A percentile compares a stretch with the other conserved stretches of the same genome.
These are phyloP conservation scores for Nemotelus pantherinus DNA, from an alignment of 2,888 invertebrate genomes.

Conservation along the genomic window DNA sequence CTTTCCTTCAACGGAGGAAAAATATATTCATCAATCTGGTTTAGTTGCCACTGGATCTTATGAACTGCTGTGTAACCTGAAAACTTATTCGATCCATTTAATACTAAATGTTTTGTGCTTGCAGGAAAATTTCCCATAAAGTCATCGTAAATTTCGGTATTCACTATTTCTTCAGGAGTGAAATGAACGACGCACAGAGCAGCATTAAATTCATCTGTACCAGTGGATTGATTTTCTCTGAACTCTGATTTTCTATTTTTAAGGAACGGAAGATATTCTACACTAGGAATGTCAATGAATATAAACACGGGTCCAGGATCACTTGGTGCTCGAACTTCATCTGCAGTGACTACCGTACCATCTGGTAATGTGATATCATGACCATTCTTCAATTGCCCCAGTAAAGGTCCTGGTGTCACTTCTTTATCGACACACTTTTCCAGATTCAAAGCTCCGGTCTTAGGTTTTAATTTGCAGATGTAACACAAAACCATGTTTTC, in stretches of 20 bases:
- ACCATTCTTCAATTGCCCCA: slow-evolving; percentile 87
- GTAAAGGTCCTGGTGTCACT: slow-evolving; percentile 84
- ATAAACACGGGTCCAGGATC: slow-evolving; percentile 80
- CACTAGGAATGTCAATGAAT: slow-evolving; percentile 87
- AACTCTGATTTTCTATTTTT: slow-evolving; percentile 69
- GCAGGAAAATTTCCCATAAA: slow-evolving; percentile 81
- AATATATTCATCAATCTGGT: slow-evolving; percentile 77
- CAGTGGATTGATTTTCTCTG: slow-evolving; percentile 68
- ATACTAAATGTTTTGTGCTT: slow-evolving; percentile 76
- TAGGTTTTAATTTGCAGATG: slow-evolving; percentile 66
- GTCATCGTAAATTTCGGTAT: slow-evolving; percentile 72
- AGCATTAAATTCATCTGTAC: slow-evolving; percentile 65
- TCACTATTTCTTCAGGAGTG: slow-evolving; percentile 75
- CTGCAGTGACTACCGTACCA: slow-evolving; percentile 76
- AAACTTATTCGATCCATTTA: slow-evolving; percentile 75
- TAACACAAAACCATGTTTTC: slow-evolving; percentile 54
- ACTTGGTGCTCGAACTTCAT: slow-evolving; percentile 80
- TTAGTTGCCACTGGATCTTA: slow-evolving; percentile 82
- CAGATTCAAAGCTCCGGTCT: slow-evolving; percentile 77
- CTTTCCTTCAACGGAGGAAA: slow-evolving; percentile 79
- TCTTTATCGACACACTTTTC: slow-evolving; percentile 83
- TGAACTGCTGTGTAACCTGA: slow-evolving; percentile 82
- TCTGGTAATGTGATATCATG: slow-evolving; percentile 78
- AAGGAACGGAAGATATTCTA: slow-evolving; percentile 74
- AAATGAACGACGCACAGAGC: slow-evolving; percentile 83